Evolutionary conservation across 53 echinoderm and acorn worm genomes (phyloP), one percentile per base, ranked within the genome.

Genomic region (Pentamera pediparva): DNA sequence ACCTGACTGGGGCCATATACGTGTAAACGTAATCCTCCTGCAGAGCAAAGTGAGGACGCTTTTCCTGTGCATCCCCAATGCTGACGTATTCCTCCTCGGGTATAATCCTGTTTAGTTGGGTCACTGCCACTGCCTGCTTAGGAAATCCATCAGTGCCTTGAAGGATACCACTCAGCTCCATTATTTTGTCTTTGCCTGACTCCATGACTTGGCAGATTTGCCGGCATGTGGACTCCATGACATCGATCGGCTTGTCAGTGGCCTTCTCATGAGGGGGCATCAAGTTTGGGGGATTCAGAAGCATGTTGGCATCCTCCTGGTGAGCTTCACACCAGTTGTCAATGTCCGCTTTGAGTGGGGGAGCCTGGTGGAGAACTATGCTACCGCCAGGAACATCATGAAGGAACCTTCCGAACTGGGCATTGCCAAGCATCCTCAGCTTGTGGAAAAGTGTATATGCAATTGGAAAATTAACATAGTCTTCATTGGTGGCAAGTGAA

Each of bases 1-100:
- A 85, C 31, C 90, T 81, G 37, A 90, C 82, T 11, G 95, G 95
- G 25, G 95, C 84, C 25, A 87, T 87, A 58, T 81, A 95, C 47
- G 85, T 87, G 1, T 81, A 65, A 35, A 86, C 78, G 43, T 69
- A 61, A 9, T 39, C 30, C 65, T 74, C 53, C n/a, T 61, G 36
- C 35, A 84, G 35, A 10, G 89, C 77, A 55, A 62, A 84, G 60
- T 91, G 91, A 35, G 47, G 28, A 48, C 35, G 51, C 48, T 70
- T 76, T 10, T 62, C 59, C 21, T 40, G 54, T 18, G 24, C 61
- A 63, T 25, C 32, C 19, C 86, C 81, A 75, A 76, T 84, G 13
- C 83, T 61, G 48, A 87, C 52, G 43, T 87, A 90, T 57, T 82
- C 76, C 7, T 85, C 81, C 5, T 33, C 27, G 19, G 90, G 87